Evolutionary conservation across 2,113 vertebrate species (phyloP).

Genomic region (Leptobrachium leishanense): DNA sequence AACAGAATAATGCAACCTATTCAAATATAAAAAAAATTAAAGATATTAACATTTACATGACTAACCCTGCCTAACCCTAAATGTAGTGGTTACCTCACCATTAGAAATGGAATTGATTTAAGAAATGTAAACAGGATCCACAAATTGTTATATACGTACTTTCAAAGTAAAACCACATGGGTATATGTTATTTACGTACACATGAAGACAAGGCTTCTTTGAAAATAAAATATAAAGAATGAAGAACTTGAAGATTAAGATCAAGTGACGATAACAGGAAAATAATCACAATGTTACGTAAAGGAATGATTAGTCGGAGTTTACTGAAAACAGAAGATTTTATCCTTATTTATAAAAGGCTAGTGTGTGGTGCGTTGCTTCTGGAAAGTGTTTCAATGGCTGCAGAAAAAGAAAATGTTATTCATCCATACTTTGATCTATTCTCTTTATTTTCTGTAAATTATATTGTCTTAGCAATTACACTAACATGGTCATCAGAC

Average conservation of each 20-base stretch:
- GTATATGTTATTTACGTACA: not conserved
- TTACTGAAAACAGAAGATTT: not conserved
- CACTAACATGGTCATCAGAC: too few species aligned
- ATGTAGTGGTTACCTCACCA: constrained; percentile 4
- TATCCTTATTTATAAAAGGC: too few species aligned
- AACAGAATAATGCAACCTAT: too few species aligned
- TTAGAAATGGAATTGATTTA: not conserved
- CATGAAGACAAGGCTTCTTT: not conserved
- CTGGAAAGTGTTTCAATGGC: too few species aligned
- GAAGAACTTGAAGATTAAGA: not conserved
- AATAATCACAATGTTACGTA: not conserved
- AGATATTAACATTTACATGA: not conserved
- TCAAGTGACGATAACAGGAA: not conserved
- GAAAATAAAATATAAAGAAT: not conserved
- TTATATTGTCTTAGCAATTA: too few species aligned
- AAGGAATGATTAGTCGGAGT: not conserved
- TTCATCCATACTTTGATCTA: too few species aligned
- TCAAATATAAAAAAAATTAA: too few species aligned
- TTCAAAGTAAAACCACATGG: constrained; percentile 21
- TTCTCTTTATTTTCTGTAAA: too few species aligned
- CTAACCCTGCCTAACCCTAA: constrained; percentile 4
- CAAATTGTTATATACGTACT: not conserved
- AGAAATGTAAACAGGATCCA: constrained; percentile 7
- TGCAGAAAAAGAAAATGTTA: too few species aligned
- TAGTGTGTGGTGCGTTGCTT: too few species aligned